These are phyloP conservation scores for Hirtodrosophila cameraria DNA, from an alignment of 2,888 invertebrate species.

Conservation along the genomic window DNA sequence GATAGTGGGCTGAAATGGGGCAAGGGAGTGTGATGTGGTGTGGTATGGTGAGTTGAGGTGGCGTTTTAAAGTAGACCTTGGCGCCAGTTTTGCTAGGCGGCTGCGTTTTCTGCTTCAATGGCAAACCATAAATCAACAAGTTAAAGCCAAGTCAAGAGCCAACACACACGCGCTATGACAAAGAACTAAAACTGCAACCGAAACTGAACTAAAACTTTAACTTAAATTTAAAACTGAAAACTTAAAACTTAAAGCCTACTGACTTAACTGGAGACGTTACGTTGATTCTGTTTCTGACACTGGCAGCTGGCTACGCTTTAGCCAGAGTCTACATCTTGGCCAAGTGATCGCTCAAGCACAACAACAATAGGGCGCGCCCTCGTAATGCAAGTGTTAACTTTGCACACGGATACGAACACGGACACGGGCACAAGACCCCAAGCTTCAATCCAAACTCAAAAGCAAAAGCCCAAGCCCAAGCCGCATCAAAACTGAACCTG, in stretches of 20 bases:
- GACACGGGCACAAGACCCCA: slow-evolving; percentile 10
- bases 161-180: slow-evolving; percentile 32
- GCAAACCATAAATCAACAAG: slow-evolving; percentile 53
- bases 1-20: neutral
- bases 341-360: slow-evolving; percentile 47
- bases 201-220: slow-evolving; percentile 6
- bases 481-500: neutral
- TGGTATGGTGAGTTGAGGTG: too few species aligned
- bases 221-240: too few species aligned
- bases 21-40: neutral
- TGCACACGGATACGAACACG: slow-evolving; percentile 22
- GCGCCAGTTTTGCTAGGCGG: slow-evolving; percentile 46
- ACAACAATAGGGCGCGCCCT: slow-evolving; percentile 27
- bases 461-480: neutral
- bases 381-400: slow-evolving; percentile 41
- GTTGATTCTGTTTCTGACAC: neutral
- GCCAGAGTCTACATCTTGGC: slow-evolving; percentile 14
- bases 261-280: too few species aligned
- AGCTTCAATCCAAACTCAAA: slow-evolving; percentile 2
- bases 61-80: slow-evolving; percentile 28
- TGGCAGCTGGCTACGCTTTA: slow-evolving; percentile 5
- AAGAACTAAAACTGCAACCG: slow-evolving; percentile 16
- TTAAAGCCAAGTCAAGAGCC: slow-evolving; percentile 25
- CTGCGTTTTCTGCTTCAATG: slow-evolving; percentile 36
- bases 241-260: too few species aligned